Evolutionary conservation across 2,113 vertebrate species (phyloP), one percentile per base, ranked within the genome.

Genomic region (Eublepharis macularius): DNA sequence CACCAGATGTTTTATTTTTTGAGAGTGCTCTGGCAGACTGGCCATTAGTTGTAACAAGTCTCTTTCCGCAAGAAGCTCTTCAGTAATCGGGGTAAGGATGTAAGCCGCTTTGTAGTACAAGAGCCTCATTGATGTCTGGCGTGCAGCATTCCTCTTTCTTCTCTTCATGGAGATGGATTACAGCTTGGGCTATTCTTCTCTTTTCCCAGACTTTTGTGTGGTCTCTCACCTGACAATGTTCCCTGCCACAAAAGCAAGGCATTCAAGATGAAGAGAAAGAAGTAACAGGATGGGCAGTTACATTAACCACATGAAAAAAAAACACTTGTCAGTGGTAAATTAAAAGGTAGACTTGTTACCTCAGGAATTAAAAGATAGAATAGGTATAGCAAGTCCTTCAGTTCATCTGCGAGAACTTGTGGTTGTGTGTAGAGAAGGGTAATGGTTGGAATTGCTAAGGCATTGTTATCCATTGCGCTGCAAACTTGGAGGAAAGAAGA

Each of bases 381-480:
- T 81, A 76, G 86, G 83, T 84, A 13, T 36, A 65, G 91, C 43
- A 41, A 90, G 88, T 87, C 4, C 57, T 19, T 60, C 68, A 8
- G 8, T 88, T 85, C 16, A 45, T 82, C n/a, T 69, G 41, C n/a
- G 60, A 82, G 75, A 88, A 85, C 93, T 94, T 91, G 89, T 93
- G 87, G 86, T 93, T 96, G 94, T 97, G 96, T 96, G 94, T 97
- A 96, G 92, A 95, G 96, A 66, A 95, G 93, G 86, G 92, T 95
- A 95, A 96, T 49, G n/a, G 43, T 97, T 95, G 96, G 94, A 95
- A 96, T 97, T 95, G 96, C 93, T 92, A 94, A 96, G 94, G 91
- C 93, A 94, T 97, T 97, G 96, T 96, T n/a, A 95, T 96, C 96
- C 97, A 93, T 96, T 95, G 92, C 92, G 86, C 95, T 95, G 95